Conservation (phyloP, 2,888 invertebrate genomes). For the Zootermopsis nevadensis region DNA sequence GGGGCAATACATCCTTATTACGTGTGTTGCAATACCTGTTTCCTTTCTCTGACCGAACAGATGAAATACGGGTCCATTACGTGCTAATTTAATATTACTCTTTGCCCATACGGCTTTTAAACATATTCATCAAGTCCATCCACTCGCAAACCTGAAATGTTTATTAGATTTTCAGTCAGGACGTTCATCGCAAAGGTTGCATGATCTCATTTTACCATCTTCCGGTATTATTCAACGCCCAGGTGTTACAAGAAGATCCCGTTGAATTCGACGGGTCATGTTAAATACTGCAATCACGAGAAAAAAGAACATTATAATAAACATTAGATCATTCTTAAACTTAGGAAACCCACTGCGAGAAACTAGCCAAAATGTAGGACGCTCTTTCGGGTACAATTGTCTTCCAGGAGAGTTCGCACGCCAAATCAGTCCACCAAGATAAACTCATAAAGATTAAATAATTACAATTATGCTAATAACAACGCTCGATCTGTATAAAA, state of each 20-base stretch:
- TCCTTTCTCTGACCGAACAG: neutral
- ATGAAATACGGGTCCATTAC: neutral
- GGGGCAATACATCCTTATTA: neutral
- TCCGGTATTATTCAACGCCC: neutral
- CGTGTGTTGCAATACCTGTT: neutral
- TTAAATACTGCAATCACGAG: neutral
- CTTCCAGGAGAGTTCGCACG: no score
- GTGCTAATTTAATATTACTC: neutral
- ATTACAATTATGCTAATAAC: no score
- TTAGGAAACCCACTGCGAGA: no score
- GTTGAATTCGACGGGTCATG: neutral
- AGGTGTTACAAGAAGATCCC: slow-evolving; percentile 6
- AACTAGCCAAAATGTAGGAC: no score
- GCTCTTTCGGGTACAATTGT: no score
- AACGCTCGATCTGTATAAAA: no score
- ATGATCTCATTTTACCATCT: neutral
- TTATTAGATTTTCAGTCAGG: neutral
- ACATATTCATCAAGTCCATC: no score
- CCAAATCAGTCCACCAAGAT: no score
- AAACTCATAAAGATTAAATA: no score
- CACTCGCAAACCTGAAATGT: neutral
- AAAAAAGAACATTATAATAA: no score
- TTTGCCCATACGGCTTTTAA: neutral
- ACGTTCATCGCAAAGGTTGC: no score
- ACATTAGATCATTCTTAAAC: no score